These are phyloP conservation scores for Mesoclemmys tuberculata DNA, from an alignment of 2,113 vertebrate genomes.

Conservation along the genomic window DNA sequence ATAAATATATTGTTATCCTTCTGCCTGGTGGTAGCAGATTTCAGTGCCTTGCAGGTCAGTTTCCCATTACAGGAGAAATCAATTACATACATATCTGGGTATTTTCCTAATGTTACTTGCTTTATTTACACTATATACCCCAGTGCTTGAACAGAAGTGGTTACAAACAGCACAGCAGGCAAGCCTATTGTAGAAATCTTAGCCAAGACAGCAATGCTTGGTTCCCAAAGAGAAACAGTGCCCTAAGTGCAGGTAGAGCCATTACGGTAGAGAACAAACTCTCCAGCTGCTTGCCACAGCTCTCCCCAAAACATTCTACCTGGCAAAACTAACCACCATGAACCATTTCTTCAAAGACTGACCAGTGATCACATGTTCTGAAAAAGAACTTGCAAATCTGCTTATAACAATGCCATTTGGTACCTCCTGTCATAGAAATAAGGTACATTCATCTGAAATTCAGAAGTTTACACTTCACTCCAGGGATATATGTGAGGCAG, in stretches of 20 bases:
- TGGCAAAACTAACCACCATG: background rate
- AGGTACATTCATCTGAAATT: background rate
- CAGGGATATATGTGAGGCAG: background rate
- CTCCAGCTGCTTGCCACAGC: background rate
- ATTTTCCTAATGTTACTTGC: background rate
- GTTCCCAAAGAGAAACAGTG: background rate
- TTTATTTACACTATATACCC: background rate
- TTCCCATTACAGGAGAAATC: constrained; percentile 21
- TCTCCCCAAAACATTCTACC: background rate
- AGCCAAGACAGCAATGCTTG: background rate
- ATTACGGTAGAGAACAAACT: background rate
- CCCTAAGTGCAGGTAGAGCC: background rate
- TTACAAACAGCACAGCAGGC: background rate
- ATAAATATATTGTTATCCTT: background rate
- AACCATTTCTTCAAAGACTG: background rate
- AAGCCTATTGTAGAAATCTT: background rate
- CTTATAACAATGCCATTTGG: constrained; percentile 54
- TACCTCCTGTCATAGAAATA: background rate
- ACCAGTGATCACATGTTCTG: background rate
- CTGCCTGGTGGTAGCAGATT: background rate
- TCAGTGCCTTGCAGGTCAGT: background rate
- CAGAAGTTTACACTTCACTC: background rate
- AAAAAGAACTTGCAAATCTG: background rate
- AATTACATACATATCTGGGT: background rate
- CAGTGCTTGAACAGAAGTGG: background rate